phyloP scores from a whole-genome alignment of 23 tunicate genomes.

The Styela clava region DNA sequence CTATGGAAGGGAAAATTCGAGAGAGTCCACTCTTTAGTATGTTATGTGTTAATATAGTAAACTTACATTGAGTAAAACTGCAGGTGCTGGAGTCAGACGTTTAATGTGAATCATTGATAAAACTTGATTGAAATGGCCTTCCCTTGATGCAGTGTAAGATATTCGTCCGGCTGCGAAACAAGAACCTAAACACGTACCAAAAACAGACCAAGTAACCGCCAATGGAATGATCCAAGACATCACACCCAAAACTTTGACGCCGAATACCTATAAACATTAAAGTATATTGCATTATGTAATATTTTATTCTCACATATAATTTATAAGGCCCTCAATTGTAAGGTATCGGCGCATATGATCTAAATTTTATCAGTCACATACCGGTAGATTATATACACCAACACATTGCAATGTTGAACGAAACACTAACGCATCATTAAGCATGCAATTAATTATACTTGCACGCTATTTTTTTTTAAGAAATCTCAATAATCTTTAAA shows the following conservation, averaged over 20 bases:
- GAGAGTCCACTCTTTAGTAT: too few relatives aligned
- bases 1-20: too few relatives aligned
- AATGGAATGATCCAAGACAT: constrained; percentile 82
- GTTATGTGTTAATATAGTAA: too few relatives aligned
- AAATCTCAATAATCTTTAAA: too few relatives aligned
- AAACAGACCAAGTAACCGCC: constrained; percentile 79
- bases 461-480: too few relatives aligned
- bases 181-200: constrained; percentile 93
- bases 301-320: too few relatives aligned
- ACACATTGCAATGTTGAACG: too few relatives aligned
- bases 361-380: background rate
- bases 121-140: constrained; percentile 77
- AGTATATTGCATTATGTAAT: too few relatives aligned
- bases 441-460: too few relatives aligned
- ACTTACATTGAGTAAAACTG: constrained; percentile 84
- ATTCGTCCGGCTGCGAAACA: constrained; percentile 96
- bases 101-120: constrained; percentile 80
- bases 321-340: background rate
- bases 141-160: constrained; percentile 83
- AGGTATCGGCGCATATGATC: background rate
- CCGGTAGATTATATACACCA: too few relatives aligned
- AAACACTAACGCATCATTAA: too few relatives aligned
- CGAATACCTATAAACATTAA: constrained; percentile 47
- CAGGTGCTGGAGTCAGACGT: constrained; percentile 87
- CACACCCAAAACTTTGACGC: constrained; percentile 52